phyloP scores from a whole-genome alignment of 35 echinoderm and acorn worm genomes.

The Ptychodera flava region DNA sequence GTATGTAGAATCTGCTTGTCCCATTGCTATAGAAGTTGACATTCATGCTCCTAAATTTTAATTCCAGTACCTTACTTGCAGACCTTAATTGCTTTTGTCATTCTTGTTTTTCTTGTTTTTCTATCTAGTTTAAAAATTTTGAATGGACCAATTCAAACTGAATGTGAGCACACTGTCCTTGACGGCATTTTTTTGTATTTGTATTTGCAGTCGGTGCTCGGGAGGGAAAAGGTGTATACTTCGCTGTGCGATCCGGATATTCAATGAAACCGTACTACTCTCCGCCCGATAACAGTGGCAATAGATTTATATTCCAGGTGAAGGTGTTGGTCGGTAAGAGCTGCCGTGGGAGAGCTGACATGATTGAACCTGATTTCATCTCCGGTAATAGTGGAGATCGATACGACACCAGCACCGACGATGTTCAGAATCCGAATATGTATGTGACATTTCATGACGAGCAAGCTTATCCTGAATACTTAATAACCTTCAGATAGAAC shows the following conservation, averaged over 20 bases:
- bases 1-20: no score
- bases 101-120: no score
- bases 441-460: slow-evolving; percentile 38
- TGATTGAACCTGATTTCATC: neutral
- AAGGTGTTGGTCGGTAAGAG: neutral
- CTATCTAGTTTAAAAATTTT: no score
- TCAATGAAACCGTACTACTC: neutral
- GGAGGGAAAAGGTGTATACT: neutral
- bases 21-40: no score
- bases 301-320: neutral
- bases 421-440: slow-evolving; percentile 7
- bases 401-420: slow-evolving; percentile 31
- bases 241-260: neutral
- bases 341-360: neutral
- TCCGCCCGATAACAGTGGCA: neutral
- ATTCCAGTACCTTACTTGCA: no score
- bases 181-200: no score
- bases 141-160: no score
- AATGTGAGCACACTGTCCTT: no score
- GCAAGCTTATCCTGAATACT: slow-evolving; percentile 39
- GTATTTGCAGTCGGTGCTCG: neutral
- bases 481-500: slow-evolving; percentile 33
- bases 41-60: no score
- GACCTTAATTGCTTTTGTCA: no score
- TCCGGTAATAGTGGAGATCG: neutral